Evolutionary conservation across 1,140 invertebrate species (phyloP), one percentile per base, ranked within the genome.

Genomic region (Pogonomyrmex barbatus): DNA sequence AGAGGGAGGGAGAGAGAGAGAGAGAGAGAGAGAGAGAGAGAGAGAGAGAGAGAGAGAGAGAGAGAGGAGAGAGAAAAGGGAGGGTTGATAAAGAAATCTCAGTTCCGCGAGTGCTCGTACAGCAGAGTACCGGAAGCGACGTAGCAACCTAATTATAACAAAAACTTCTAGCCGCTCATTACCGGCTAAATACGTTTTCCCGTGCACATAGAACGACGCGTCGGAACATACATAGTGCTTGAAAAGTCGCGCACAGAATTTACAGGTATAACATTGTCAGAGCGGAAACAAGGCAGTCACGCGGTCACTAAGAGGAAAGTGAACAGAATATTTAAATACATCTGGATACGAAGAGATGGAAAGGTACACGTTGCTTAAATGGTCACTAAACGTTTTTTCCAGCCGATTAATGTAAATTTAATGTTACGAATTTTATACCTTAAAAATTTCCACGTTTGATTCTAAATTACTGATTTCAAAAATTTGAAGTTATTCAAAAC

Each of bases 71-170:
- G 33, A 12, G 45, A 10, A 70, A n/a, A 30, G 68, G 9, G 70
- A 1, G 47, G 17, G 39, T 60, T 81, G 42, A 83, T 83, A 73
- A 73, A 75, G 79, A 83, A 83, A 82, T 82, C 67, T 45, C 65
- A 4, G 78, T 47, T 71, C 42, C 54, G 42, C 42, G 52, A 82
- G 17, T 63, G 65, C 39, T 70, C 36, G 60, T 50, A 9, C 9
- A 30, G 47, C 77, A 30, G 56, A 6, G 60, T 73, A 73, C 79
- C 42, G 79, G 79, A 75, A 60, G 68, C 68, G 52, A 24, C 30
- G 33, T 70, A 70, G 52, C 79, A 75, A 83, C 54, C 79, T 83
- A 83, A 83, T 83, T 83, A 83, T 73, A 83, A 83, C 79, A 83
- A 83, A 83, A 83, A 83, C 79, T 83, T 73, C 24, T 17, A 47